Evolutionary conservation across 2,797 vertebrate species (phyloP), one percentile per base, ranked within the genome.

Genomic region (Echiichthys vipera): DNA sequence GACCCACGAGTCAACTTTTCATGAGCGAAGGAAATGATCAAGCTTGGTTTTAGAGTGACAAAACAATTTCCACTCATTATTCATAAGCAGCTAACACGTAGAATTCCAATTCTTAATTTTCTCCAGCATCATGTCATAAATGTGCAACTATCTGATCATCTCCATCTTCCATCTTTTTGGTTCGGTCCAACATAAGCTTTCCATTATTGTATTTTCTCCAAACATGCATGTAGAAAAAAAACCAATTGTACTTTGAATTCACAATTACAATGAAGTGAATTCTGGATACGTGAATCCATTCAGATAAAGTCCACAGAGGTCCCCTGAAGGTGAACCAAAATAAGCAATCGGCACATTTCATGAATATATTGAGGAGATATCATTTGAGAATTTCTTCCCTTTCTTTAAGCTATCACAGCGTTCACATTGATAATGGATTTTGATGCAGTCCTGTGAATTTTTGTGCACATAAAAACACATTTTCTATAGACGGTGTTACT

Each of bases 221-320:
- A 17, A 17, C 14, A 15, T 10, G 4, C n/a, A 20, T 8, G 6
- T 18, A 18, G 37, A 43, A 70, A 32, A 46, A 71, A 20, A 18
- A 4, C 3, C 7, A 30, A 18, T 18, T 20, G 8, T 25, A 13
- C 56, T 5, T 58, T 0, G 18, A 22, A 53, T 50, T 45, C 25
- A 32, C 5, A 24, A 3, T 1, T 8, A 22, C 14, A 30, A 27
- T 53, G 0, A 11, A 27, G 6, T n/a, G 1, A 7, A n/a, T 47
- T 65, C 5, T 51, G 8, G 53, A 45, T 1, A 8, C 4, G 29
- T 29, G 2, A 7, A 45, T 51, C 9, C 1, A 24, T 49, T 51
- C 3, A 17, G 36, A 51, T 17, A n/a, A 27, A 70, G 71, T 61
- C 74, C 56, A 61, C 22, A 51, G 10, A 45, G 74, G 59, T 72